Evolutionary conservation across 2,797 vertebrate species (phyloP).

Genomic region (Chromis chromis): DNA sequence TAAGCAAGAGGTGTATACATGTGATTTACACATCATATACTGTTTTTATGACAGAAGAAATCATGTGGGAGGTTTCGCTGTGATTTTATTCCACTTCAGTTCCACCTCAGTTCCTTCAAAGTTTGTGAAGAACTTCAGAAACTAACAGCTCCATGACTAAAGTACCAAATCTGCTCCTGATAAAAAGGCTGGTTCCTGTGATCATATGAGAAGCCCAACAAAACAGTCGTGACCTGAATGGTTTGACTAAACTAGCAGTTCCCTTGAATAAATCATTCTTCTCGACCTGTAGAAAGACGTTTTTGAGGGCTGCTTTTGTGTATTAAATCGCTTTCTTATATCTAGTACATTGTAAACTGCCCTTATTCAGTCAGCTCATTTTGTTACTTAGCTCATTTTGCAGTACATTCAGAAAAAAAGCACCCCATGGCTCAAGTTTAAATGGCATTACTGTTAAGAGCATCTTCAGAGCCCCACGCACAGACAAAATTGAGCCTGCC

Average conservation of each 20-base stretch:
- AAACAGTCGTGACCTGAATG: constrained; percentile 8
- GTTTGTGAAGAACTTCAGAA: background rate
- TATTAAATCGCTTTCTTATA: background rate
- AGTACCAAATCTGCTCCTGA: constrained; percentile 4
- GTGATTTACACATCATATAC: background rate
- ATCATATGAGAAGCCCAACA: constrained; percentile 4
- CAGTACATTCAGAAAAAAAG: too few species aligned
- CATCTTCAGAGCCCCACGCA: too few species aligned
- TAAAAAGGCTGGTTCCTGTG: constrained; percentile 11
- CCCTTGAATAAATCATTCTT: background rate
- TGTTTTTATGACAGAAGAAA: background rate
- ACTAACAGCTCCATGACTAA: background rate
- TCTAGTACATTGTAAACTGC: too few species aligned
- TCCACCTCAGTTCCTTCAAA: background rate
- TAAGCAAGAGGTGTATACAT: background rate
- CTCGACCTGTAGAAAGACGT: background rate
- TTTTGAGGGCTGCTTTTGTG: background rate
- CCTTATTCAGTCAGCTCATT: too few species aligned
- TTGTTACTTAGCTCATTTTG: too few species aligned
- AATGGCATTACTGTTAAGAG: too few species aligned
- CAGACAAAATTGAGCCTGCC: background rate
- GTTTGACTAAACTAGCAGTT: background rate
- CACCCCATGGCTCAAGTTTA: too few species aligned
- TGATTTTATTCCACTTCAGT: constrained; percentile 1
- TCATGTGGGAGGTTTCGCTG: background rate